Conservation (phyloP, 2,113 vertebrate species). For the Rhinoderma darwinii region DNA sequence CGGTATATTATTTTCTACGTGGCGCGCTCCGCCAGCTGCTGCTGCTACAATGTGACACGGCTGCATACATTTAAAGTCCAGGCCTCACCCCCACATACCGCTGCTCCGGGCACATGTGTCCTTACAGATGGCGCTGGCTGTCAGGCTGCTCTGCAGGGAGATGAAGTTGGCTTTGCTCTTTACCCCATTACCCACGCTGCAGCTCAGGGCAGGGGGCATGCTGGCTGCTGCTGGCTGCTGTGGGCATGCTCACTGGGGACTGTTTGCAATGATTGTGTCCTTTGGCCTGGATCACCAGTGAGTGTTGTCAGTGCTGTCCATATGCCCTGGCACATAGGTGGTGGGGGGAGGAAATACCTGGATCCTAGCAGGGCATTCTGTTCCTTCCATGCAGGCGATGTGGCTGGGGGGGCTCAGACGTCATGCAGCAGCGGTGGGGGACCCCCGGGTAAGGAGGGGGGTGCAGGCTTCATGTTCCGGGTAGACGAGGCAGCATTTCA, state of each 20-base stretch:
- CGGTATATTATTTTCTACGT: too few species aligned
- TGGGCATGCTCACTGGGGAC: too few species aligned
- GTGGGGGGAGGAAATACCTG: conserved; percentile 21
- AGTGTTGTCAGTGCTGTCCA: not conserved
- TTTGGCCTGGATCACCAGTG: not conserved
- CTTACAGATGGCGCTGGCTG: too few species aligned
- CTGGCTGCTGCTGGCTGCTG: not conserved
- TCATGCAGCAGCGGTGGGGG: not conserved
- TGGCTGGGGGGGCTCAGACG: not conserved
- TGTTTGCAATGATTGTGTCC: not conserved
- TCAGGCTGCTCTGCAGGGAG: too few species aligned
- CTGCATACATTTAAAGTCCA: not conserved
- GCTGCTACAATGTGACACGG: not conserved
- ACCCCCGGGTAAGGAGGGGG: too few species aligned
- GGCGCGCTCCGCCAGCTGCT: not conserved
- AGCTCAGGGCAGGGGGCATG: not conserved
- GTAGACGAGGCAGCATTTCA: not conserved
- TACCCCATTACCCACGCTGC: not conserved
- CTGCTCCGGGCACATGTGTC: not conserved
- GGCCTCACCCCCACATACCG: not conserved
- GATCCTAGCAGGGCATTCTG: not conserved
- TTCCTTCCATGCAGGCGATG: conserved; percentile 12
- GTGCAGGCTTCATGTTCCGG: not conserved
- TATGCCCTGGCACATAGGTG: not conserved
- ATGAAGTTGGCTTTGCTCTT: too few species aligned